A percentile compares a stretch with the other conserved stretches of the same genome.
Evolutionary conservation across 2,888 invertebrate genomes (phyloP).

Genomic region (Schrankia costaestrigalis): DNA sequence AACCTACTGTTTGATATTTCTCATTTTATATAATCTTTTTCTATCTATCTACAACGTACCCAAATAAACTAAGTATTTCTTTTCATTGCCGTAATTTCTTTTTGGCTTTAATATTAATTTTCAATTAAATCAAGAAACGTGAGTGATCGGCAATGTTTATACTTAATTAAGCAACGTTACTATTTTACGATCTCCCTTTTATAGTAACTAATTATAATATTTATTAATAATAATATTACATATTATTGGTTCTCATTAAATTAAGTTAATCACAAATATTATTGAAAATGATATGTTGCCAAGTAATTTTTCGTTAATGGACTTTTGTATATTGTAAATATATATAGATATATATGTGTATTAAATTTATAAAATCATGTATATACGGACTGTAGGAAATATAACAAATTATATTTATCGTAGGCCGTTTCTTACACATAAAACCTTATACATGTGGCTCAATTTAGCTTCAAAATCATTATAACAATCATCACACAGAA

Average conservation of each 20-base stretch:
- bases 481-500: slow-evolving; percentile 5
- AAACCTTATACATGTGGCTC: slow-evolving; percentile 9
- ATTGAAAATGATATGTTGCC: slow-evolving; percentile 68
- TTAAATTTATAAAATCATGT: slow-evolving; percentile 37
- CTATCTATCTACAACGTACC: slow-evolving; percentile 19
- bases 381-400: slow-evolving; percentile 42
- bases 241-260: slow-evolving; percentile 41
- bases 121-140: too few species aligned
- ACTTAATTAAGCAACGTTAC: too few species aligned
- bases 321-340: slow-evolving; percentile 17
- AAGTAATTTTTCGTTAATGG: slow-evolving; percentile 42
- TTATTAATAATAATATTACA: slow-evolving; percentile 24
- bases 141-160: too few species aligned
- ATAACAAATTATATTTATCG: slow-evolving; percentile 31
- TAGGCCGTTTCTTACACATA: slow-evolving; percentile 30
- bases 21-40: slow-evolving; percentile 9
- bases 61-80: too few species aligned
- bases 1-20: slow-evolving; percentile 13
- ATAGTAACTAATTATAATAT: slow-evolving; percentile 16
- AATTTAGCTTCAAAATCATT: slow-evolving; percentile 10
- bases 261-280: slow-evolving; percentile 44
- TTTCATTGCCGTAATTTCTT: too few species aligned
- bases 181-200: too few species aligned
- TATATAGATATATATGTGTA: slow-evolving; percentile 24
- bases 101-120: too few species aligned